Evolutionary conservation across 2,113 vertebrate species (phyloP).

Genomic region (Petromus typicus): DNA sequence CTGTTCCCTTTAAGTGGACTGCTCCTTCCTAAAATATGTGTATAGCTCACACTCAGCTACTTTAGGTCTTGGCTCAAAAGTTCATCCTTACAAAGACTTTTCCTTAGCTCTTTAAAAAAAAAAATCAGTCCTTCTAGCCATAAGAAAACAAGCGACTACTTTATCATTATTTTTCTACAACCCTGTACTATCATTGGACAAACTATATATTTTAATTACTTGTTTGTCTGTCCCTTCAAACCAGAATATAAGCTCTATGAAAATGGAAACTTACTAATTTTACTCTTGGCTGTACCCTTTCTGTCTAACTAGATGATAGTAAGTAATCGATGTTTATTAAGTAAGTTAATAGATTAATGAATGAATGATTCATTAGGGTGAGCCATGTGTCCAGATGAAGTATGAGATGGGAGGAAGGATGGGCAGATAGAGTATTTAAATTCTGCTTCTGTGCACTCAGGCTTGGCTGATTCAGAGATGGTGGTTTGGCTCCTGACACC

Average conservation of each 20-base stretch:
- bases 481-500: conserved; percentile 29
- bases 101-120: not conserved
- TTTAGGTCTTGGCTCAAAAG: conserved; percentile 17
- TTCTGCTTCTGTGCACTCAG: conserved; percentile 18
- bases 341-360: not conserved
- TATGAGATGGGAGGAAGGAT: not conserved
- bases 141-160: not conserved
- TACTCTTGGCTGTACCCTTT: not conserved
- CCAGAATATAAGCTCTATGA: not conserved
- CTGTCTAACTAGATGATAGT: not conserved
- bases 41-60: not conserved
- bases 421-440: not conserved
- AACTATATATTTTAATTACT: not conserved
- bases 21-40: not conserved
- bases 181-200: not conserved
- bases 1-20: not conserved
- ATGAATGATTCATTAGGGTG: not conserved
- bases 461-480: conserved; percentile 14
- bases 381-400: not conserved
- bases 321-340: not conserved
- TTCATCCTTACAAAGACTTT: not conserved
- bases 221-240: not conserved
- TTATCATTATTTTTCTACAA: conserved; percentile 26
- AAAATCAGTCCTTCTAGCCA: not conserved
- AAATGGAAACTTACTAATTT: not conserved